Conservation (phyloP, 2,888 invertebrate species). For the Pyrgus malvae region DNA sequence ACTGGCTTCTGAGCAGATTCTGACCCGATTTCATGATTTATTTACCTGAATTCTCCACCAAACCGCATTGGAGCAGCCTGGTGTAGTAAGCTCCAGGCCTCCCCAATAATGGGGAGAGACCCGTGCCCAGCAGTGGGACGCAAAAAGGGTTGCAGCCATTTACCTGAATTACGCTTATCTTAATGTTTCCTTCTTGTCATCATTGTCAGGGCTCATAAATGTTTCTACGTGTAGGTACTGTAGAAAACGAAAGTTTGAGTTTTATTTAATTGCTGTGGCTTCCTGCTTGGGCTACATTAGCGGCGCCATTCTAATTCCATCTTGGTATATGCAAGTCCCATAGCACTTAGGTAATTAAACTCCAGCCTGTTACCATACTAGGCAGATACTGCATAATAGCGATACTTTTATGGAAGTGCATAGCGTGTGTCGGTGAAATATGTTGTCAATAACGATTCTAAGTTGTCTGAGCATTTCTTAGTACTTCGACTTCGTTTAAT, state of each 20-base stretch:
- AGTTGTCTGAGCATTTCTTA: slow-evolving; percentile 59
- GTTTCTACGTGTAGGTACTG: background rate
- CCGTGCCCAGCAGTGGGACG: too few species aligned
- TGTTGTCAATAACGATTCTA: slow-evolving; percentile 73
- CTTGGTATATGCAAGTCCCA: slow-evolving; percentile 62
- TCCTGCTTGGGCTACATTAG: slow-evolving; percentile 33
- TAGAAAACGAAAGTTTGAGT: slow-evolving; percentile 21
- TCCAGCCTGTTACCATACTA: slow-evolving; percentile 64
- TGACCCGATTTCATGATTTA: slow-evolving; percentile 7
- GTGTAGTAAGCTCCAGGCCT: too few species aligned
- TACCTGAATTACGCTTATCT: background rate
- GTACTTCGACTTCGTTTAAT: slow-evolving; percentile 33
- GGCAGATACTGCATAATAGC: slow-evolving; percentile 70
- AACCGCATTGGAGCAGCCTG: too few species aligned
- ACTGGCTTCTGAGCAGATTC: background rate
- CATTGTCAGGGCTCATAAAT: too few species aligned
- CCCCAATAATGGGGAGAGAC: too few species aligned
- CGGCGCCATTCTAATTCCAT: slow-evolving; percentile 43
- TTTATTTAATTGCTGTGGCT: slow-evolving; percentile 24
- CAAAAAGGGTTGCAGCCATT: too few species aligned
- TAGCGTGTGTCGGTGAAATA: slow-evolving; percentile 70
- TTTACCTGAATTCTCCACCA: too few species aligned
- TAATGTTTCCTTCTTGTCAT: background rate
- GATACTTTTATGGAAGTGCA: slow-evolving; percentile 64
- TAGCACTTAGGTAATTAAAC: slow-evolving; percentile 69